Conservation (phyloP, 2,113 vertebrate species). For the Cygnus buccinator region DNA sequence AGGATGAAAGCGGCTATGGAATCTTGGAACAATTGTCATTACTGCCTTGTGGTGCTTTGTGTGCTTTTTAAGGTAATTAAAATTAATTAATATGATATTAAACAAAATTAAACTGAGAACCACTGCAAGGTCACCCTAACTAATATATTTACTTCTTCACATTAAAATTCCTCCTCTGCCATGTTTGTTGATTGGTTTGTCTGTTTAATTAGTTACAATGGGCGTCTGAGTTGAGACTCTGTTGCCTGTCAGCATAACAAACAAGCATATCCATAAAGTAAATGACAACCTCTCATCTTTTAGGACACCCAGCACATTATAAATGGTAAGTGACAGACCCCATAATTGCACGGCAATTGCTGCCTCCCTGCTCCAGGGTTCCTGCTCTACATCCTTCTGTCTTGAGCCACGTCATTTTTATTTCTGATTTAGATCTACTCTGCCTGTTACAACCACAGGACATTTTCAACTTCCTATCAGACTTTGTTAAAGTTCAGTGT, state of each 20-base stretch:
- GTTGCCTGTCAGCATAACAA: constrained; percentile 17
- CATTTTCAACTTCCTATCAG: background rate
- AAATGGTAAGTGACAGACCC: background rate
- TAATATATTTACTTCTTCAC: background rate
- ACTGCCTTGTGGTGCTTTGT: background rate
- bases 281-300: background rate
- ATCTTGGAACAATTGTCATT: background rate
- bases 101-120: background rate
- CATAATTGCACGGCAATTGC: background rate
- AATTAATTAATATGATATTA: background rate
- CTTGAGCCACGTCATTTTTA: background rate
- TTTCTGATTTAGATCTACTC: background rate
- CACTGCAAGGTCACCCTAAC: background rate
- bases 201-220: constrained; percentile 24
- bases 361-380: background rate
- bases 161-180: constrained; percentile 13
- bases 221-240: background rate
- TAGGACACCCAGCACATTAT: background rate
- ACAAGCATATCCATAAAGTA: constrained; percentile 19
- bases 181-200: constrained; percentile 24
- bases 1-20: background rate
- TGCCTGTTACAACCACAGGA: background rate
- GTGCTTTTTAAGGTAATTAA: background rate
- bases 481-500: background rate
- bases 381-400: background rate